Conservation (phyloP, 2,888 invertebrate genomes). For the Protodeltote pygarga region DNA sequence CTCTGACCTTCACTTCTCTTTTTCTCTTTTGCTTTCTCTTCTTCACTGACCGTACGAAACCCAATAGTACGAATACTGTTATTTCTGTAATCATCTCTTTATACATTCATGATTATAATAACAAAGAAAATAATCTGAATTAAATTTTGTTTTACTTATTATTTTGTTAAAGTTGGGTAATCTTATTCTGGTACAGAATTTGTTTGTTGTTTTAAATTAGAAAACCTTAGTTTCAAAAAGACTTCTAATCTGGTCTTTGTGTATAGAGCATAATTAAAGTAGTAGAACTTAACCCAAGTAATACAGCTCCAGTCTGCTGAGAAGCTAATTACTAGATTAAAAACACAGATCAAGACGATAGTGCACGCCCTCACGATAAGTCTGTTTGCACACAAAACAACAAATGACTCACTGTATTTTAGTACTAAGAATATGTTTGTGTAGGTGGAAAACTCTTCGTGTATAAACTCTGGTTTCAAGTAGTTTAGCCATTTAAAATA, state of each 20-base stretch:
- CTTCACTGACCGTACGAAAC: too few relatives aligned
- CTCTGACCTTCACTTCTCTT: too few relatives aligned
- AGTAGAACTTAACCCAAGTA: constrained; percentile 22
- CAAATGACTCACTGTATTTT: constrained; percentile 36
- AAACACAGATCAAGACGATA: constrained; percentile 56
- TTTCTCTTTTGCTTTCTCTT: too few relatives aligned
- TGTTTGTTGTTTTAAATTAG: constrained; percentile 11
- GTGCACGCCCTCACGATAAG: constrained; percentile 49
- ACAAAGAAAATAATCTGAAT: too few relatives aligned
- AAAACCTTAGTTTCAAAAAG: constrained; percentile 19
- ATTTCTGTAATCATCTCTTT: too few relatives aligned
- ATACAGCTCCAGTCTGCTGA: constrained; percentile 41
- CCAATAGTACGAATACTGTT: too few relatives aligned
- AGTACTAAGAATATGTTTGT: constrained; percentile 33
- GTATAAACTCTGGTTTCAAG: constrained; percentile 43
- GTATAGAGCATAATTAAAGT: constrained; percentile 9
- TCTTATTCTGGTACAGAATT: too few relatives aligned
- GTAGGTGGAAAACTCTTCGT: constrained; percentile 38
- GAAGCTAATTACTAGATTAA: constrained; percentile 62
- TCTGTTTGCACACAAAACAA: constrained; percentile 43
- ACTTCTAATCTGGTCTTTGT: constrained; percentile 28
- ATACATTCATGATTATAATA: too few relatives aligned
- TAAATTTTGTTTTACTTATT: too few relatives aligned
- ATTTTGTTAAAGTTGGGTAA: too few relatives aligned
- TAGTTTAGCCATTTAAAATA: constrained; percentile 46